A percentile compares a stretch with the other conserved stretches of the same genome.
These are phyloP conservation scores for Vimba vimba DNA, from an alignment of 2,113 vertebrate species.

Conservation along the genomic window DNA sequence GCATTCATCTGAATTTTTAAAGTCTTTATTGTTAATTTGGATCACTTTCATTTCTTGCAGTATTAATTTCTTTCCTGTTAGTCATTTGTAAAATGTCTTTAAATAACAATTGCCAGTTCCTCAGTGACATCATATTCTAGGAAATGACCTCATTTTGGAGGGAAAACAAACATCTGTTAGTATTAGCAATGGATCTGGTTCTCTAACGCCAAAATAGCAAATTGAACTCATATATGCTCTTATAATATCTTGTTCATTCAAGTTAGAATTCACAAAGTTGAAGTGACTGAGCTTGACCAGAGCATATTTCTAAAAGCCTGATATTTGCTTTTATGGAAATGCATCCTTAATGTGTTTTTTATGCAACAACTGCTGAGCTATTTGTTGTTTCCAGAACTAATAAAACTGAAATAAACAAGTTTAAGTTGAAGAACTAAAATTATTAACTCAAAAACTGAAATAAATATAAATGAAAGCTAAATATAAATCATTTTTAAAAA, in stretches of 20 bases:
- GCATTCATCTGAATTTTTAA: no score
- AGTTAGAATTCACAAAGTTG: not conserved
- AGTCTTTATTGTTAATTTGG: no score
- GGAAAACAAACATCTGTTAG: not conserved
- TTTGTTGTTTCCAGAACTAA: no score
- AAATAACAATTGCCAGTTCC: not conserved
- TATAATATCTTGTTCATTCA: no score
- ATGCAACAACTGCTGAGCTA: no score
- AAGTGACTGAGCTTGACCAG: not conserved
- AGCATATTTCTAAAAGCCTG: not conserved
- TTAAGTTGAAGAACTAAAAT: not conserved
- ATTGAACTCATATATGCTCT: no score
- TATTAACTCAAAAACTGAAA: no score
- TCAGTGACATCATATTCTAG: not conserved
- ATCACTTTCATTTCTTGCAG: no score
- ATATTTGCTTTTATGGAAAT: no score
- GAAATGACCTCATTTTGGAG: not conserved
- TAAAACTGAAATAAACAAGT: not conserved
- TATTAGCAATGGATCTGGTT: no score
- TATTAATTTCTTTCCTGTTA: not conserved
- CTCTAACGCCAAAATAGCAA: no score
- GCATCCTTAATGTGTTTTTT: no score
- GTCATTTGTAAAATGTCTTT: not conserved
- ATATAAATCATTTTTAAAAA: not conserved
- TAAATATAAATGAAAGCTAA: not conserved